Conservation (phyloP, 1,140 invertebrate genomes). For the Aphis gossypii region DNA sequence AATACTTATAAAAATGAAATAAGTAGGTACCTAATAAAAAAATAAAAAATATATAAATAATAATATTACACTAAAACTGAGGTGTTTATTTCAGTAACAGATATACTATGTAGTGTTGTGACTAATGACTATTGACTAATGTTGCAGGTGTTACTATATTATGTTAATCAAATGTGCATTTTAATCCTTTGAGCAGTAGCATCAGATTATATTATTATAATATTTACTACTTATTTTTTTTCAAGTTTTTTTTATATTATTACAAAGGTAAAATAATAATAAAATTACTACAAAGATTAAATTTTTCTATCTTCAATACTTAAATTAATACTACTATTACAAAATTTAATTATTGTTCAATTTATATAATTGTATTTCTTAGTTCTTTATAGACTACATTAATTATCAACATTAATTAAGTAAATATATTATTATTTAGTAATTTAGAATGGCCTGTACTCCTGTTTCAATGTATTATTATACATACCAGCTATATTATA, state of each 20-base stretch:
- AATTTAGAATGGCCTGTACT: background rate
- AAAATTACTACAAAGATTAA: background rate
- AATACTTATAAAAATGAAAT: background rate
- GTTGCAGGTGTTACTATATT: background rate
- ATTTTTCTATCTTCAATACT: background rate
- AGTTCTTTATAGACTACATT: background rate
- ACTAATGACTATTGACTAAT: background rate
- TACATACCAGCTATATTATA: background rate
- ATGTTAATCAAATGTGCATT: background rate
- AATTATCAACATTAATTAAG: no score
- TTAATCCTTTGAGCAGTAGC: background rate
- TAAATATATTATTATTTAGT: background rate
- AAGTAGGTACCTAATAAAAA: background rate
- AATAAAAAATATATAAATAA: background rate
- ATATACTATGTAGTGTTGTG: background rate
- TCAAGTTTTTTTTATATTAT: background rate
- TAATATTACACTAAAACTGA: background rate
- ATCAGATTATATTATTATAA: background rate
- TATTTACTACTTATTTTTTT: background rate
- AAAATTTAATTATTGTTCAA: background rate
- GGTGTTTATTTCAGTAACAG: no score
- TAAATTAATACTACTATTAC: background rate
- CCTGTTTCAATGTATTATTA: background rate
- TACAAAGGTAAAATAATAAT: background rate
- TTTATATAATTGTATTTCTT: background rate